These are phyloP conservation scores for Ictidomys tridecemlineatus DNA, from an alignment of 2,113 vertebrate species.

Conservation along the genomic window DNA sequence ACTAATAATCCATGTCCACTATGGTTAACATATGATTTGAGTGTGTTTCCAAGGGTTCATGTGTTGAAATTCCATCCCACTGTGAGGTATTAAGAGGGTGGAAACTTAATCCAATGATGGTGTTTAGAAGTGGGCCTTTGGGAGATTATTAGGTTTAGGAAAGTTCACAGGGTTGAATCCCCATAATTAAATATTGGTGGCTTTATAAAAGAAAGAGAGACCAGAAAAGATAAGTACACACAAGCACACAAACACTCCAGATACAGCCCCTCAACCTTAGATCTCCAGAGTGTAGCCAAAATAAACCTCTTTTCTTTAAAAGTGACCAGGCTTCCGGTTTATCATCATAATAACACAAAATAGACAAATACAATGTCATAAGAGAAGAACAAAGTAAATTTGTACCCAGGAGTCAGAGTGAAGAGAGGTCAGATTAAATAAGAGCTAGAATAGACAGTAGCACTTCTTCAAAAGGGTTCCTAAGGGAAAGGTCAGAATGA, in stretches of 20 bases:
- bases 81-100: background rate
- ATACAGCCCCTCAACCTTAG: background rate
- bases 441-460: background rate
- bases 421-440: background rate
- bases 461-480: background rate
- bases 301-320: background rate
- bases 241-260: background rate
- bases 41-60: background rate
- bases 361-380: background rate
- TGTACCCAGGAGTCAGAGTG: background rate
- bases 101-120: background rate
- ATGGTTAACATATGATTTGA: background rate
- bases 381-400: slow-evolving; percentile 14
- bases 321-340: background rate
- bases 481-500: background rate
- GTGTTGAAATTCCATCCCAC: background rate
- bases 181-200: background rate
- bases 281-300: background rate
- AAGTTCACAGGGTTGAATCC: background rate
- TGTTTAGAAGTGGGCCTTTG: background rate
- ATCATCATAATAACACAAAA: background rate
- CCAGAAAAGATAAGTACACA: background rate
- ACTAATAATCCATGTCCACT: background rate
- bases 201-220: background rate
- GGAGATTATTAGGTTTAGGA: background rate